A percentile compares a stretch with the other conserved stretches of the same genome.
These are phyloP conservation scores for Phrynocephalus vlangalii DNA, from an alignment of 2,797 vertebrate species.

Conservation along the genomic window DNA sequence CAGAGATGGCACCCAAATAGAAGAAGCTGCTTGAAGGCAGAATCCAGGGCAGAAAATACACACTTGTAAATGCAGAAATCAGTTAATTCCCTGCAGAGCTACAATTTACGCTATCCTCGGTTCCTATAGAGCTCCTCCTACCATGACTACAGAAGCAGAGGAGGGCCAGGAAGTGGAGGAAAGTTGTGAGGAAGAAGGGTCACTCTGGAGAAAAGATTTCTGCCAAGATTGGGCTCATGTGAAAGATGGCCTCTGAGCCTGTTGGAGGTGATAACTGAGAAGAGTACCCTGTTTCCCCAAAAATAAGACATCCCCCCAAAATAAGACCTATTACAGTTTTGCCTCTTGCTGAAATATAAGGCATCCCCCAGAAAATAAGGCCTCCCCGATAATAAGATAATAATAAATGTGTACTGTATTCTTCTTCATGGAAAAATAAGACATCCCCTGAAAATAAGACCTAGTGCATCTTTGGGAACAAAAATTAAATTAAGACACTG, in stretches of 20 bases:
- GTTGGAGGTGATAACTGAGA: conserved; percentile 87
- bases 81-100: conserved; percentile 48
- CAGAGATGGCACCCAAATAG: too few species aligned
- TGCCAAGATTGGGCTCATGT: conserved; percentile 86
- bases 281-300: conserved; percentile 65
- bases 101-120: conserved; percentile 45
- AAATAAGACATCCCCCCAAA: too few species aligned
- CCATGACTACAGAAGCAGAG: conserved; percentile 88
- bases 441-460: too few species aligned
- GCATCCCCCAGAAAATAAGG: too few species aligned
- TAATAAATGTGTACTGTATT: too few species aligned
- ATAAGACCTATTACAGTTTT: too few species aligned
- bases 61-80: conserved; percentile 30
- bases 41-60: conserved; percentile 36
- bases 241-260: conserved; percentile 90
- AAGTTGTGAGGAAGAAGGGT: conserved; percentile 81
- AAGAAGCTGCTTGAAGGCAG: conserved; percentile 15
- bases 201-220: conserved; percentile 87
- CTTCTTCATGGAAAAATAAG: too few species aligned
- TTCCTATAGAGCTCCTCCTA: conserved; percentile 79
- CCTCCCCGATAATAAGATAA: too few species aligned
- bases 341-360: too few species aligned
- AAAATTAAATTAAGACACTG: too few species aligned
- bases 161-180: conserved; percentile 85
- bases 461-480: too few species aligned